Conservation (phyloP, 2,888 invertebrate species). For the Drosophila quinaria region DNA sequence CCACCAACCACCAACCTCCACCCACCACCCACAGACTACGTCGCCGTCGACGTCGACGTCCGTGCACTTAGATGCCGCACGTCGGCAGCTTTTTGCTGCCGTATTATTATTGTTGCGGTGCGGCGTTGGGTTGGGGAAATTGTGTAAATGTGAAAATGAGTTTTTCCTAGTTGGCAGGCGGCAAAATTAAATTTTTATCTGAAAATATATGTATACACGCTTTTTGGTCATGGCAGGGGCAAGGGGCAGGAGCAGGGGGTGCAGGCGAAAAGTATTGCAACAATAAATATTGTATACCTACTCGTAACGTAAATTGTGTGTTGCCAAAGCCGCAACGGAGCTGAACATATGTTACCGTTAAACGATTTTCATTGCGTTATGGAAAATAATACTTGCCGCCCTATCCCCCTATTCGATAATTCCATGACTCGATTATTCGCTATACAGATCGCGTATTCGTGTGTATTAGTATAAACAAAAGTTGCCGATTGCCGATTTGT, state of each 20-base stretch:
- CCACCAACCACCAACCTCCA: slow-evolving; percentile 10
- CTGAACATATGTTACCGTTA: slow-evolving; percentile 72
- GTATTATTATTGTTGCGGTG: slow-evolving; percentile 43
- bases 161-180: slow-evolving; percentile 68
- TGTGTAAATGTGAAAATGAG: slow-evolving; percentile 62
- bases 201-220: slow-evolving; percentile 46
- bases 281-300: slow-evolving; percentile 55
- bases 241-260: background rate
- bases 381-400: slow-evolving; percentile 51
- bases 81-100: slow-evolving; percentile 30
- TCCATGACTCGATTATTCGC: background rate
- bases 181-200: slow-evolving; percentile 70
- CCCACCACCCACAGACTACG: slow-evolving; percentile 18
- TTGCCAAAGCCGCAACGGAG: slow-evolving; percentile 27
- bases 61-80: slow-evolving; percentile 41
- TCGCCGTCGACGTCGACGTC: background rate
- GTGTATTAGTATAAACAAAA: slow-evolving; percentile 57
- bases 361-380: slow-evolving; percentile 63
- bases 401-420: background rate
- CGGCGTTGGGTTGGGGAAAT: slow-evolving; percentile 15
- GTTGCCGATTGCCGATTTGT: slow-evolving; percentile 49
- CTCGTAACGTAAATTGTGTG: slow-evolving; percentile 30
- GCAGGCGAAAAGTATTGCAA: slow-evolving; percentile 45
- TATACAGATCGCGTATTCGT: background rate
- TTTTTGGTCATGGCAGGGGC: background rate